Conservation (phyloP, 1,140 invertebrate genomes). For the Drosophila ananassae region DNA sequence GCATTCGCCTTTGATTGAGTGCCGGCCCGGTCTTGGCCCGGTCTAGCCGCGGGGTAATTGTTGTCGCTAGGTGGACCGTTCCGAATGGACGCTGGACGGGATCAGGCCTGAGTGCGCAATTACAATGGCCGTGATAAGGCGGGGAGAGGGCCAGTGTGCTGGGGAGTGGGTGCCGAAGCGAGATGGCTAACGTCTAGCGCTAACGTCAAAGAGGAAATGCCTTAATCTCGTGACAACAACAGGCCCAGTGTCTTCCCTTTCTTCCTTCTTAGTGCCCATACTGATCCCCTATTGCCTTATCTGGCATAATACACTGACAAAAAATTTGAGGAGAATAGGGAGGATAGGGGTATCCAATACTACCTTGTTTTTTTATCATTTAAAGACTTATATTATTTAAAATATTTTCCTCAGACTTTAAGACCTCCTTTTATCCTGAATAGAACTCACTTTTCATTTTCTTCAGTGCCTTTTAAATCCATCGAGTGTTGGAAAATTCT, state of each 20-base stretch:
- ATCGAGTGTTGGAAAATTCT: constrained; percentile 57
- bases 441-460: neutral
- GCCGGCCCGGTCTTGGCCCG: constrained; percentile 16
- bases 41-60: constrained; percentile 73
- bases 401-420: no score
- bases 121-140: constrained; percentile 70
- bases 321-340: neutral
- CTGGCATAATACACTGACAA: constrained; percentile 1
- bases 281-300: neutral
- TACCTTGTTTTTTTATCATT: no score
- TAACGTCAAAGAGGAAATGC: constrained; percentile 80
- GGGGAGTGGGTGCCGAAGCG: constrained; percentile 7
- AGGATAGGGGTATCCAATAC: no score
- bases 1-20: constrained; percentile 76
- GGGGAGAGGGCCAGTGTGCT: constrained; percentile 13
- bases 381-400: no score
- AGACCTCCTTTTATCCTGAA: neutral
- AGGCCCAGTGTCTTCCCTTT: constrained; percentile 1
- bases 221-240: constrained; percentile 73
- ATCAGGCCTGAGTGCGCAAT: constrained; percentile 69
- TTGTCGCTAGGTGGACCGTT: constrained; percentile 57
- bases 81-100: constrained; percentile 4
- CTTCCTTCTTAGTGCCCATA: neutral
- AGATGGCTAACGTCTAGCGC: constrained; percentile 54
- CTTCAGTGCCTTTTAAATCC: neutral